Evolutionary conservation across 1,140 invertebrate species (phyloP), one percentile per base, ranked within the genome.

Genomic region (Asbolus verrucosus): DNA sequence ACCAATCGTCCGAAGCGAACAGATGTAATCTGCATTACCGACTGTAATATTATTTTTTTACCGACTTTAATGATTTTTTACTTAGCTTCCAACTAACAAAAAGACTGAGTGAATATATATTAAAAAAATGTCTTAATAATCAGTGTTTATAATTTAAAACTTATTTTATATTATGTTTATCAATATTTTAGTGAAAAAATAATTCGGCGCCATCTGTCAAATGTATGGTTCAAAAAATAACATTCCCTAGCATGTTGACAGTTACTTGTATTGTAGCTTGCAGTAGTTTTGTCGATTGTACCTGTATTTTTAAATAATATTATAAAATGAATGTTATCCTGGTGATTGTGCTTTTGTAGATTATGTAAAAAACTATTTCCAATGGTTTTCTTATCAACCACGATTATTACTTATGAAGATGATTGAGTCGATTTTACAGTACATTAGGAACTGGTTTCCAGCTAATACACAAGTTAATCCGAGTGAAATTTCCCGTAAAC

Each of bases 401-500:
- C 33, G 11, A 6, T n/a, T 4, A 9, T 21, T 8, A 59, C 11
- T 9, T 0, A 59, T 59, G 50, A 59, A 21, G 33, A 38, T 63
- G 15, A n/a, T 63, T 63, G 61, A 63, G 2, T 14, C 19, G 18
- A 18, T 63, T 39, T 63, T 63, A 19, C 31, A 39, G 14, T 63
- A 41, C 21, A 15, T 63, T 24, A 38, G 61, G 16, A 24, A 16
- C 33, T 63, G 61, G 61, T 38, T 63, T 38, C 15, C 33, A 0
- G 2, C 21, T 14, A 13, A 54, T 21, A 21, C 24, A 13, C 14
- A 27, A 18, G 8, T 16, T 11, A 19, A 5, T 13, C n/a, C 61
- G 11, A 27, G 21, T 3, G 33, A 31, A 2, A 14, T 16, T 14
- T 18, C 33, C 6, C 61, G 61, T 18, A 63, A 63, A 63, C 61